Conservation (phyloP, 2,113 vertebrate genomes). For the Entomyzon cyanotis region DNA sequence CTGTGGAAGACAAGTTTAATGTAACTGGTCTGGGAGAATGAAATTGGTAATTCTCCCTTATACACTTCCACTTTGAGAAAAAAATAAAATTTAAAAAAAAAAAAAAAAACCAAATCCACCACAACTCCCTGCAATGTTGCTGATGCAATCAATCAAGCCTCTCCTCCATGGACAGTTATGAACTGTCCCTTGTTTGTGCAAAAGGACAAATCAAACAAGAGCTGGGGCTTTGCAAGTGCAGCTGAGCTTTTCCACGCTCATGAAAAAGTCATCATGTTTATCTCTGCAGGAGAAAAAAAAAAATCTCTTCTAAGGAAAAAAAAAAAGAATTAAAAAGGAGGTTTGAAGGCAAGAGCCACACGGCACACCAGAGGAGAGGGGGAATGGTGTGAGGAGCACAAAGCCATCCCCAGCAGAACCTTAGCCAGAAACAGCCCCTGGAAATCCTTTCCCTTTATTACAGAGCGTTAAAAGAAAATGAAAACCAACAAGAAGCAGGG, state of each 20-base stretch:
- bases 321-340: background rate
- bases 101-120: background rate
- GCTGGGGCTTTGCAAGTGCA: background rate
- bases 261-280: constrained; percentile 51
- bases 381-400: background rate
- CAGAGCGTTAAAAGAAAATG: background rate
- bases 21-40: constrained; percentile 6
- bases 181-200: constrained; percentile 35
- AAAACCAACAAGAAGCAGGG: background rate
- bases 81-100: background rate
- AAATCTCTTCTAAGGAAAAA: background rate
- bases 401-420: background rate
- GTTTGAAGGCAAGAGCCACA: background rate
- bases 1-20: constrained; percentile 6
- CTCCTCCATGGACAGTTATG: constrained; percentile 34
- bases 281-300: background rate
- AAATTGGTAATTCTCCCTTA: background rate
- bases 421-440: background rate
- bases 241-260: background rate
- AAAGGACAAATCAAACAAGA: constrained; percentile 1
- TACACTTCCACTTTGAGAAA: background rate
- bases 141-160: constrained; percentile 35
- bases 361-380: background rate
- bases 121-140: background rate
- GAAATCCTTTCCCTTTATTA: constrained; percentile 19